Conservation (phyloP, 2,113 vertebrate genomes). For the Pithys albifrons region DNA sequence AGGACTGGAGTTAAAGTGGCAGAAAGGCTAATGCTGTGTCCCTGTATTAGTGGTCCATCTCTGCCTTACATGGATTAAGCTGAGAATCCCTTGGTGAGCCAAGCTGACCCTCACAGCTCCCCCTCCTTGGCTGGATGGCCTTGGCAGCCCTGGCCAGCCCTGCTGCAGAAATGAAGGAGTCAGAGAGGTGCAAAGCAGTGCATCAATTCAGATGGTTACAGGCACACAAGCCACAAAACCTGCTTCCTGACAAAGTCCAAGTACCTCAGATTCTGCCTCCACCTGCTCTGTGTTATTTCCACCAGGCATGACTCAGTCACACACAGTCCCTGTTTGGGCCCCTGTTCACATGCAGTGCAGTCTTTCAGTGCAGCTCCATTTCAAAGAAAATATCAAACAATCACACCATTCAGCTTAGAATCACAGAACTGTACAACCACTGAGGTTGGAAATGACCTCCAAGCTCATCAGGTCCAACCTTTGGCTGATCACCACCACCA, state of each 20-base stretch:
- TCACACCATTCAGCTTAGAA: neutral
- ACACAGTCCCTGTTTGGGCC: neutral
- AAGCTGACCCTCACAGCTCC: neutral
- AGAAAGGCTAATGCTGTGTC: neutral
- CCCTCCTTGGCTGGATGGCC: fast-evolving
- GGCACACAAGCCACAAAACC: neutral
- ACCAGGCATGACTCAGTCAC: neutral
- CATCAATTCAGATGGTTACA: neutral
- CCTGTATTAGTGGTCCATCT: neutral
- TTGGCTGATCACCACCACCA: neutral
- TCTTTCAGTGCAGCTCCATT: neutral
- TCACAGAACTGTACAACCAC: too few species aligned
- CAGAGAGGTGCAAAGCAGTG: neutral
- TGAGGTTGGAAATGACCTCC: neutral
- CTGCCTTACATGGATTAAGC: neutral
- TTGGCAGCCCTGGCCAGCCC: neutral
- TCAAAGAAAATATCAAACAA: neutral
- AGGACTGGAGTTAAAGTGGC: neutral
- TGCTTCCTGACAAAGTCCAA: neutral
- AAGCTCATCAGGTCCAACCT: neutral
- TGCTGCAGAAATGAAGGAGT: neutral
- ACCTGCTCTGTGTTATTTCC: neutral
- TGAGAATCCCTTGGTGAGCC: neutral
- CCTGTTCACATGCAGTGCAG: neutral
- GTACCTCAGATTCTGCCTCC: neutral